Base-by-base conservation (phyloP, 2,113 vertebrate species). In the Trichomycterus rosablanca region DNA sequence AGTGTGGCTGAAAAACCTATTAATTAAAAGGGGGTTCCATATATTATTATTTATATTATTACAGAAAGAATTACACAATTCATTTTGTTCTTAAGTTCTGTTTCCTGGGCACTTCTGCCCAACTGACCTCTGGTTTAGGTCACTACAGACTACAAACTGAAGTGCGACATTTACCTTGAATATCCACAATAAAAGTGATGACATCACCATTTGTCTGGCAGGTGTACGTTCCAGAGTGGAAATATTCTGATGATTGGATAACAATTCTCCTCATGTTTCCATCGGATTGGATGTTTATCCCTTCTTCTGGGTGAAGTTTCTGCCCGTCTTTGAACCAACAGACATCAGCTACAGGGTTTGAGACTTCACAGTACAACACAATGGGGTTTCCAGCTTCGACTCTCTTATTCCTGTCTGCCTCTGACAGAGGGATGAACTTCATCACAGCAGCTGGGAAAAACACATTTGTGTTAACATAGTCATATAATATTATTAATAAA, bases 341-440 rank as follows among this genome's bases (percentile, higher is more conserved):
- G 4, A 88, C 84, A 5, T 71, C 68, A 0, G 76, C 82, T 0
- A 39, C 70, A 1, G 78, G 39, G 14, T 84, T 73, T 2, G 86
- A 85, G 14, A 89, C 74, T 40, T 89, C 86, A 37, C 86, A 89
- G 73, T 87, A 87, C 18, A 89, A 80, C 0, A 88, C 82, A 10
- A 88, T 78, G 14, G 79, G 48, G 3, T 83, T 74, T 10, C 84
- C 80, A 0, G 22, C 26, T 12, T 82, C 77, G 18, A 80, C 77
- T 23, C 0, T 76, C 50, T 85, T 89, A 2, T 59, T 57, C 40
- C 59, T 68, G 66, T 89, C 87, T 0, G 7, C 30, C 18, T 86
- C 82, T 15, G 76, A 68, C 42, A 84, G 39, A 39, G 83, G 78
- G 20, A 16, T 63, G 67, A 89, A 88, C 52, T 75, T 86, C 1